Percentiles rank a stretch among this genome's conserved stretches.
phyloP scores from a whole-genome alignment of 2,797 vertebrate genomes.

The Bradypodion ventrale region DNA sequence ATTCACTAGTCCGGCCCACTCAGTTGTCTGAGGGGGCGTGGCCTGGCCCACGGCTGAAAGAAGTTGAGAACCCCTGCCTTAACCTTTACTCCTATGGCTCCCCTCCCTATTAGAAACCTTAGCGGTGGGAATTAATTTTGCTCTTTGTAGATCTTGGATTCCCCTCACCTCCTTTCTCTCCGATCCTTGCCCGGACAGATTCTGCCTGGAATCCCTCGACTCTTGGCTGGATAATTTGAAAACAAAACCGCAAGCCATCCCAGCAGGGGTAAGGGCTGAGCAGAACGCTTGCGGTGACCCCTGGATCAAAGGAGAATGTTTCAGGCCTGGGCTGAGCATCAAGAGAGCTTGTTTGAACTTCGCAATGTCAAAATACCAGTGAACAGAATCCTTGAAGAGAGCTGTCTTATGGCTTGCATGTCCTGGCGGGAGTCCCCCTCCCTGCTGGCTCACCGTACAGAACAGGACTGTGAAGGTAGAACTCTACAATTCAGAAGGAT shows the following conservation, averaged over 20 bases:
- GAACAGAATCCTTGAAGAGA: constrained; percentile 50
- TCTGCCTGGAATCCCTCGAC: not conserved
- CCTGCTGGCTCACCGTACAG: not conserved
- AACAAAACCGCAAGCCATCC: constrained; percentile 32
- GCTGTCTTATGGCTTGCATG: constrained; percentile 32
- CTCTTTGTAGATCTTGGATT: not conserved
- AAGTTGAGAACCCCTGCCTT: too few relatives aligned
- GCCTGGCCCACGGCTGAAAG: too few relatives aligned
- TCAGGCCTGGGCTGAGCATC: constrained; percentile 25
- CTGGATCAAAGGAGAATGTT: constrained; percentile 54
- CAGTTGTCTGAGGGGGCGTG: too few relatives aligned
- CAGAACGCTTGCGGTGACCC: constrained; percentile 18
- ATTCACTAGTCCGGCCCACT: too few relatives aligned
- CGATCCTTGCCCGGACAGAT: not conserved
- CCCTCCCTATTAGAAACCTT: not conserved
- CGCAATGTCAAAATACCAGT: constrained; percentile 66
- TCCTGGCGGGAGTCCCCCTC: constrained; percentile 12
- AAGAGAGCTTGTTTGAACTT: constrained; percentile 62
- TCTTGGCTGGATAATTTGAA: constrained; percentile 5
- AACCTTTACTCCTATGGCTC: too few relatives aligned
- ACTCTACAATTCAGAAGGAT: not conserved
- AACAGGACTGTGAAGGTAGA: not conserved
- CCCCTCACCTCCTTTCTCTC: not conserved
- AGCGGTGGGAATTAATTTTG: not conserved
- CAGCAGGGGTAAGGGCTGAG: constrained; percentile 30